A percentile compares a stretch with the other conserved stretches of the same genome.
These are phyloP conservation scores for Ophion obscuratus DNA, from an alignment of 2,888 invertebrate species.

Conservation along the genomic window DNA sequence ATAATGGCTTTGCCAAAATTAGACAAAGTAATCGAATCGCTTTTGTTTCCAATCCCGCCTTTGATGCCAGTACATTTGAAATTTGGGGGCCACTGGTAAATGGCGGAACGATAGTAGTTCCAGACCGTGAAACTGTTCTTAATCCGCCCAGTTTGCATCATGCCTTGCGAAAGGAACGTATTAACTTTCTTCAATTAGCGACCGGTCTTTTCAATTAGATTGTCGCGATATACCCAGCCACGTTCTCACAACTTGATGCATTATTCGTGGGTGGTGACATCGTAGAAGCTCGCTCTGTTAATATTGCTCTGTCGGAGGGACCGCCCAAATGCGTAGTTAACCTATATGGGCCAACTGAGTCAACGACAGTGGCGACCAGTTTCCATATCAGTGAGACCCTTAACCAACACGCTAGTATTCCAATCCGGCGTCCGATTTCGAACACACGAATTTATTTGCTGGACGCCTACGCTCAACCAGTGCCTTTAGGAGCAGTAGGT, in stretches of 20 bases:
- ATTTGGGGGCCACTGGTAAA: constrained; percentile 22
- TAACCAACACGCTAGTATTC: neutral
- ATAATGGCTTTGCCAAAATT: constrained; percentile 10
- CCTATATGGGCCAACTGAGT: constrained; percentile 24
- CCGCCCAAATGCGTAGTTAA: constrained; percentile 18
- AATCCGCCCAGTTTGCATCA: neutral
- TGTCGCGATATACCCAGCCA: no score
- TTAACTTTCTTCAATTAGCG: constrained; percentile 4
- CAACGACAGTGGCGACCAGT: constrained; percentile 17
- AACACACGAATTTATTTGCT: constrained; percentile 29
- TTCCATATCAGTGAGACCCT: neutral
- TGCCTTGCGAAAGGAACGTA: neutral
- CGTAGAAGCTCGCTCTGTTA: constrained; percentile 6
- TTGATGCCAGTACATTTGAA: constrained; percentile 28
- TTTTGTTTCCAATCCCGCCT: constrained; percentile 12
- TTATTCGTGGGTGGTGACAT: constrained; percentile 15
- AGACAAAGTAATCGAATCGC: neutral
- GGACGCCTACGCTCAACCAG: neutral
- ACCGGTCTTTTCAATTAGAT: constrained; percentile 1
- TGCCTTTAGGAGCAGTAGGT: constrained; percentile 19
- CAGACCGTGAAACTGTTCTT: constrained; percentile 8
- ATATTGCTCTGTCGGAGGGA: neutral
- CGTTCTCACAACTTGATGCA: constrained; percentile 5
- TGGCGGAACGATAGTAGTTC: neutral
- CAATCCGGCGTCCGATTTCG: constrained; percentile 25